Evolutionary conservation across 2,113 vertebrate genomes (phyloP).

Genomic region (Rhizomys pruinosus): DNA sequence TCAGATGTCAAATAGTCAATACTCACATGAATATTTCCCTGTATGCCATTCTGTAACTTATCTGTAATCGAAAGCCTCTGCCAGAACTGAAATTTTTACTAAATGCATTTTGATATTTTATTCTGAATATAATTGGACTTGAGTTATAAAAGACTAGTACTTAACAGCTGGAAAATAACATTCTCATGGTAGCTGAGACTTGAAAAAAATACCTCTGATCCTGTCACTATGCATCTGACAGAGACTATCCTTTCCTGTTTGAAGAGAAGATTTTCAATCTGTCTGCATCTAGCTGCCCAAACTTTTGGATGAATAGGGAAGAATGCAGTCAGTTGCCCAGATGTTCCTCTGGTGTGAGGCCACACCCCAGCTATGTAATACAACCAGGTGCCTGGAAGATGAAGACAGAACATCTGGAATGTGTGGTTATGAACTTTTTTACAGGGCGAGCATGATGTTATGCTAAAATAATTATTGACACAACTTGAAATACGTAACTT

Average conservation of each 20-base stretch:
- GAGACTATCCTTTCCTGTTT: constrained; percentile 63
- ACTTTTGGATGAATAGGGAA: constrained; percentile 67
- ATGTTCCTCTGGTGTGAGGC: constrained; percentile 66
- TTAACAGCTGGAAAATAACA: constrained; percentile 61
- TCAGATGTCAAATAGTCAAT: constrained; percentile 77
- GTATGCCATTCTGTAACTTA: not conserved
- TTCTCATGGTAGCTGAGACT: constrained; percentile 60
- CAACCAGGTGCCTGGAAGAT: constrained; percentile 52
- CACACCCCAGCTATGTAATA: constrained; percentile 56
- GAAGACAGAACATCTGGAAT: constrained; percentile 61
- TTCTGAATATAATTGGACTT: constrained; percentile 58
- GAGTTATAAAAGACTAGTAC: constrained; percentile 51
- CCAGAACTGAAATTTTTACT: constrained; percentile 22
- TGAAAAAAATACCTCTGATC: not conserved
- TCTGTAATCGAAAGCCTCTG: constrained; percentile 47
- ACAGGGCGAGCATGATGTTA: not conserved
- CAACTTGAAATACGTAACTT: not conserved
- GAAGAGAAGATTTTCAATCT: constrained; percentile 75
- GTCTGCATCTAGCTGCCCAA: constrained; percentile 66
- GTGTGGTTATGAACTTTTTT: not conserved
- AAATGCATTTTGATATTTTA: constrained; percentile 57
- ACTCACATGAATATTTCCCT: constrained; percentile 50
- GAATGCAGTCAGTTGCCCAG: constrained; percentile 69
- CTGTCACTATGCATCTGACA: constrained; percentile 70
- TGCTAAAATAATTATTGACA: constrained; percentile 46